Evolutionary conservation across 2,113 vertebrate species (phyloP), one percentile per base, ranked within the genome.

Genomic region (Willisornis vidua): DNA sequence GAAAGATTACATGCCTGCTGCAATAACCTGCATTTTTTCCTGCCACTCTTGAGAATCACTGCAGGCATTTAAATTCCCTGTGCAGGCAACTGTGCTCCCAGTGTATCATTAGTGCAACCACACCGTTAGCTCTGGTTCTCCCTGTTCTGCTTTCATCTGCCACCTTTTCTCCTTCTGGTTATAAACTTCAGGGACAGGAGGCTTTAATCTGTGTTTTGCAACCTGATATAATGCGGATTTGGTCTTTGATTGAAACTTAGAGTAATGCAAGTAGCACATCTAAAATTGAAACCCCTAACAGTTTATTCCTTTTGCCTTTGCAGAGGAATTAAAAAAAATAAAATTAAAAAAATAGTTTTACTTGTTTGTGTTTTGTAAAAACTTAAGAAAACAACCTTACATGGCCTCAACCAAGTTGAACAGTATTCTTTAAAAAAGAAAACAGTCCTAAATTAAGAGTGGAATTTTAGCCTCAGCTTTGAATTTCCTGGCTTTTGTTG

Each of bases 401-500:
- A 2, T 2, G 13, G 85, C 62, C 83, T 54, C 51, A 81, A 71
- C 63, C 68, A 46, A 92, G 52, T 0, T 92, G 93, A 96, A 72
- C 4, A 6, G 61, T 77, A 78, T 84, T 71, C 88, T 88, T 77
- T 81, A 37, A 90, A 84, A 93, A 96, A 54, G 93, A 95, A 97
- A 96, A 96, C 88, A 84, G 72, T 59, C 72, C 73, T 88, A 96
- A 93, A 96, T 90, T 71, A 80, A 73, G 87, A 75, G 88, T 93
- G 88, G 83, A 95, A 95, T 95, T 96, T 96, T 75, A 95, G 76
- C 79, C 67, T 80, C 90, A 88, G 41, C 65, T 91, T 87, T 46
- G 68, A 90, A 92, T 96, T 95, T 96, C 93, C 89, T 96, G 94
- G 57, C 73, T 92, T 96, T 93, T 93, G 76, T 78, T 93, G 88